Evolutionary conservation across 1,140 invertebrate species (phyloP).

Genomic region (Mercenaria mercenaria): DNA sequence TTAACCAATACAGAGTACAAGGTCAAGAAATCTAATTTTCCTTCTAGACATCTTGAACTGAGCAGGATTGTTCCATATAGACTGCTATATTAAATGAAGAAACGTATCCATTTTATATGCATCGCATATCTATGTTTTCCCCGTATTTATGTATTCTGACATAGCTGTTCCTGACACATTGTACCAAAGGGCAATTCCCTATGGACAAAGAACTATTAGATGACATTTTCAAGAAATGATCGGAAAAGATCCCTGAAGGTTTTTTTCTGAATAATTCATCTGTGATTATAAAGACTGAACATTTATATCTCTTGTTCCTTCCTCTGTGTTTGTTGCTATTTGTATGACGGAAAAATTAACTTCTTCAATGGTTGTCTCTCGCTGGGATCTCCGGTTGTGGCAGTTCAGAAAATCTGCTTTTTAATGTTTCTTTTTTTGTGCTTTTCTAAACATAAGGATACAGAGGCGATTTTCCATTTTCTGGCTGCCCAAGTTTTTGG

Average conservation of each 20-base stretch:
- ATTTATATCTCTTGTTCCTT: neutral
- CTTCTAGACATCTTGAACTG: neutral
- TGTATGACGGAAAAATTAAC: no score
- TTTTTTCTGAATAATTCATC: constrained; percentile 34
- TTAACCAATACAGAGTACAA: neutral
- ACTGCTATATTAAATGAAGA: neutral
- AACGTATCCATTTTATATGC: constrained; percentile 12
- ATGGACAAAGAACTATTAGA: constrained; percentile 15
- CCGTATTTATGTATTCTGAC: constrained; percentile 11
- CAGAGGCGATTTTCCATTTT: no score
- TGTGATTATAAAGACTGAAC: neutral
- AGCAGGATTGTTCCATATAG: neutral
- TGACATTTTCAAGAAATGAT: constrained; percentile 50
- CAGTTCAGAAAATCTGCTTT: no score
- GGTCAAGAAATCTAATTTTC: neutral
- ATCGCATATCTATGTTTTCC: neutral
- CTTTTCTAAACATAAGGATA: no score
- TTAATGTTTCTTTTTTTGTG: no score
- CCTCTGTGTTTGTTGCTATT: neutral
- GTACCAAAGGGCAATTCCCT: constrained; percentile 51
- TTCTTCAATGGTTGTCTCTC: no score
- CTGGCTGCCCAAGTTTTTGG: no score
- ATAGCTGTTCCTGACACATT: constrained; percentile 28
- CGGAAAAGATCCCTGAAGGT: constrained; percentile 8
- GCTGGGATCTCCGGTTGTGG: no score